Evolutionary conservation across 2,113 vertebrate genomes (phyloP).

Genomic region (Empidonax alnorum): DNA sequence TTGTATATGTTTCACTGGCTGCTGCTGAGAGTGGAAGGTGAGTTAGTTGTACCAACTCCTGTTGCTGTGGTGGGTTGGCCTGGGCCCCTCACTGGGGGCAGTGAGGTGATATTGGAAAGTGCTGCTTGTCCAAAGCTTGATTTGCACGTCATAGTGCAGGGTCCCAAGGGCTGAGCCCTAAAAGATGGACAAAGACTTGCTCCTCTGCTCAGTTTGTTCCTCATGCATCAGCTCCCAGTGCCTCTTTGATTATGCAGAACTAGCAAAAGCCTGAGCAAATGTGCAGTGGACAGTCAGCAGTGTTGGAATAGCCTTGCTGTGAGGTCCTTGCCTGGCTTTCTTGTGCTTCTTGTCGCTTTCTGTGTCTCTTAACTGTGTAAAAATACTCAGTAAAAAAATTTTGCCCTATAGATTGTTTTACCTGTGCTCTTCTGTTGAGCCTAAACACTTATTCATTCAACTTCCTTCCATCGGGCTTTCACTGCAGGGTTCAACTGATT

Average conservation of each 20-base stretch:
- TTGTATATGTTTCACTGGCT: neutral
- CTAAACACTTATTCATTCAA: neutral
- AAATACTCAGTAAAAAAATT: neutral
- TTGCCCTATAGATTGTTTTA: neutral
- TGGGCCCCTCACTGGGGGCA: fast-evolving
- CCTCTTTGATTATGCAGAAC: constrained; percentile 35
- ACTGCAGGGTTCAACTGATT: neutral
- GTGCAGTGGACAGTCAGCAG: neutral
- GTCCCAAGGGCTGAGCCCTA: neutral
- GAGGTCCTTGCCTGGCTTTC: neutral
- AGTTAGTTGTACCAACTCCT: neutral
- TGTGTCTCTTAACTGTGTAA: neutral
- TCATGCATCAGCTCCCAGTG: neutral
- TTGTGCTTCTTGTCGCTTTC: neutral
- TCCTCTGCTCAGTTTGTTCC: neutral
- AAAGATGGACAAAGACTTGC: neutral
- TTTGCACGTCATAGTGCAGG: fast-evolving
- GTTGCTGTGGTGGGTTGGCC: neutral
- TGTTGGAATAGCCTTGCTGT: neutral
- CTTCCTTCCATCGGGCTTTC: neutral
- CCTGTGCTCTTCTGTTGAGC: neutral
- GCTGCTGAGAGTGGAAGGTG: neutral
- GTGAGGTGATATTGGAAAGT: neutral
- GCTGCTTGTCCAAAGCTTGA: neutral
- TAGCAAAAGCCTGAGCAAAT: neutral